Evolutionary conservation across 2,797 vertebrate genomes (phyloP).

Genomic region (Choloepus didactylus): DNA sequence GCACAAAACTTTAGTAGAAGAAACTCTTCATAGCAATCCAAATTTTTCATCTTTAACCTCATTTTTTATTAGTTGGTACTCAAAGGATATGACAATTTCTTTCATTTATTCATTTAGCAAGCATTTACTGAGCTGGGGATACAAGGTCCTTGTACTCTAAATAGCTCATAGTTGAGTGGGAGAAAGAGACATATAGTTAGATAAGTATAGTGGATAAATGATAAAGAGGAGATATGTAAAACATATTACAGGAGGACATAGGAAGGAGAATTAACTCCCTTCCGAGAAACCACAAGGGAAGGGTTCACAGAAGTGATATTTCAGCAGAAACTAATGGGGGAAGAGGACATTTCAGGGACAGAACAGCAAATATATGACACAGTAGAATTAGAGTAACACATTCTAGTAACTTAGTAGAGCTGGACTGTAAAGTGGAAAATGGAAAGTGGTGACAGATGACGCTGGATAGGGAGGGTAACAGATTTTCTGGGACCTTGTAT

Average conservation of each 20-base stretch:
- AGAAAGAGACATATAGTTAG: conserved; percentile 36
- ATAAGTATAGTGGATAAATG: conserved; percentile 29
- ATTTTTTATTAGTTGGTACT: conserved; percentile 43
- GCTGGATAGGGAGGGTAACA: background rate
- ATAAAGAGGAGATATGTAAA: background rate
- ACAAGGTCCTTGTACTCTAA: background rate
- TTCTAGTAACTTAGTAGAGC: conserved; percentile 2
- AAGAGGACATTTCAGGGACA: conserved; percentile 38
- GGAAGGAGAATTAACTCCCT: conserved; percentile 46
- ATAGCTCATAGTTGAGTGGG: background rate
- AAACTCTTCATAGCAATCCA: background rate
- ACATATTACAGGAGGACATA: conserved; percentile 32
- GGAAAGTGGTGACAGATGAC: background rate
- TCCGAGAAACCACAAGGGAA: background rate
- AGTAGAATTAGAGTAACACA: background rate
- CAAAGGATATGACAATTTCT: conserved; percentile 30
- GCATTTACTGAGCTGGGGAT: conserved; percentile 34
- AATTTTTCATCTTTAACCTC: conserved; percentile 59
- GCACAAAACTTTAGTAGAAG: conserved; percentile 44
- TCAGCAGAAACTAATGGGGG: conserved; percentile 8
- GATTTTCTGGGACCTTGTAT: background rate
- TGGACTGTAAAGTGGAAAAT: background rate
- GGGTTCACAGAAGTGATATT: background rate
- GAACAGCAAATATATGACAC: background rate
- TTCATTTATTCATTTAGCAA: conserved; percentile 53